Conservation (phyloP, 2,797 vertebrate species). For the Glossophaga mutica region DNA sequence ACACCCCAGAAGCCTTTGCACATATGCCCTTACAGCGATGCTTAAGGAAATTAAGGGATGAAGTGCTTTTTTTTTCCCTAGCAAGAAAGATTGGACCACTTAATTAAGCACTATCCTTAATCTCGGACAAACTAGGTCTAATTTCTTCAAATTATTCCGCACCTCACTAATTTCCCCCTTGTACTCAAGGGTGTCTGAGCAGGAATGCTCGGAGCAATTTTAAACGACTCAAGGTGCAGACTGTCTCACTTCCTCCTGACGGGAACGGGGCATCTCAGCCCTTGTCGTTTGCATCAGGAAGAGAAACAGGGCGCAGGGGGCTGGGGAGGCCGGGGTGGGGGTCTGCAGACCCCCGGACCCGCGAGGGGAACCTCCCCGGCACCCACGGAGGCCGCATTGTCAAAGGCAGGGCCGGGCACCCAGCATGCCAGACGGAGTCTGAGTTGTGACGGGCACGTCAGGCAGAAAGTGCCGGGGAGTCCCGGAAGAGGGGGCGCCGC, state of each 20-base stretch:
- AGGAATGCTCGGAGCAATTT: not conserved
- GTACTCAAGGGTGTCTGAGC: conserved; percentile 36
- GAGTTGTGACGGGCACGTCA: not conserved
- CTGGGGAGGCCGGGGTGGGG: not conserved
- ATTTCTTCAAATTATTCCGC: conserved; percentile 55
- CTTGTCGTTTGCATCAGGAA: not conserved
- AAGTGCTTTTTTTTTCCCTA: not conserved
- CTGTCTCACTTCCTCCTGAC: not conserved
- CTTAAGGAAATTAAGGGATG: conserved; percentile 44
- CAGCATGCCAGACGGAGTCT: not conserved
- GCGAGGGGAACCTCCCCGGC: not conserved
- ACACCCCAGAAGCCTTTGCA: conserved; percentile 30
- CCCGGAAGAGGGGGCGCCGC: not conserved
- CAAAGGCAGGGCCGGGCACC: not conserved
- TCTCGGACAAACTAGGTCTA: conserved; percentile 56
- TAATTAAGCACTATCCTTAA: conserved; percentile 60
- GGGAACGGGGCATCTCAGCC: rapidly evolving
- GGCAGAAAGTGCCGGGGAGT: not conserved
- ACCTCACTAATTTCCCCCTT: not conserved
- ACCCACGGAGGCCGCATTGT: not conserved
- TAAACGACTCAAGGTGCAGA: not conserved
- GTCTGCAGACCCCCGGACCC: not conserved
- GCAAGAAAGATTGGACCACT: conserved; percentile 44
- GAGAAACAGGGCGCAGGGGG: not conserved
- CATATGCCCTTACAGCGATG: not conserved